These are phyloP conservation scores for Lepus oiostolus DNA, from an alignment of 2,797 vertebrate genomes.

Conservation along the genomic window DNA sequence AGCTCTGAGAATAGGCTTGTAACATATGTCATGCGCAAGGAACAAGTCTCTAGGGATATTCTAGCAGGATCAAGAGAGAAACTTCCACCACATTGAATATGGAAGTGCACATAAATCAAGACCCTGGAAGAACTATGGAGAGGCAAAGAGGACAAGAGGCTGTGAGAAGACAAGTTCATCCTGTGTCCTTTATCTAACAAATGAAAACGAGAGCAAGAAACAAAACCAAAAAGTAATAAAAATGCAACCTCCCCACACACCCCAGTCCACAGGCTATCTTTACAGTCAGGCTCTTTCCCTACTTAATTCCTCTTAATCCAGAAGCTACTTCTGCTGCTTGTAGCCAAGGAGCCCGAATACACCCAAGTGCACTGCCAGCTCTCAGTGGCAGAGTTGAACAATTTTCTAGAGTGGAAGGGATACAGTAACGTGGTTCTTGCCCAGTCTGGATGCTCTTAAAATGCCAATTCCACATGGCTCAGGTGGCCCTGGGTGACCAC, in stretches of 20 bases:
- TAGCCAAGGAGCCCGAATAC: conserved; percentile 6
- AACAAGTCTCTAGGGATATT: background rate
- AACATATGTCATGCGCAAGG: background rate
- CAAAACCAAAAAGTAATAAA: background rate
- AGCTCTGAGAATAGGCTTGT: background rate
- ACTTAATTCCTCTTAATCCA: background rate
- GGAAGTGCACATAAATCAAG: background rate
- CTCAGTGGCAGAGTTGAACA: background rate
- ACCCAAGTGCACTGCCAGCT: background rate
- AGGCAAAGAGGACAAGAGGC: background rate
- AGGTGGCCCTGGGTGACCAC: background rate
- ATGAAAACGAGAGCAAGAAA: background rate
- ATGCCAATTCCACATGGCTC: background rate
- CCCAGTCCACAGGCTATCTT: background rate
- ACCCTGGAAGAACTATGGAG: background rate
- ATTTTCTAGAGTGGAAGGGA: background rate
- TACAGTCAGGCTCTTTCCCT: background rate
- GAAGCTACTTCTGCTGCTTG: background rate
- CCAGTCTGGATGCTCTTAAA: background rate
- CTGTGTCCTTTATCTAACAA: conserved; percentile 8
- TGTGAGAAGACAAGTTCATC: background rate
- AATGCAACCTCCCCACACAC: background rate
- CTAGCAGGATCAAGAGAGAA: background rate
- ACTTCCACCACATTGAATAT: background rate
- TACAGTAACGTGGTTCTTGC: background rate